Evolutionary conservation across 2,888 invertebrate species (phyloP), one percentile per base, ranked within the genome.

Genomic region (Catocala nupta): DNA sequence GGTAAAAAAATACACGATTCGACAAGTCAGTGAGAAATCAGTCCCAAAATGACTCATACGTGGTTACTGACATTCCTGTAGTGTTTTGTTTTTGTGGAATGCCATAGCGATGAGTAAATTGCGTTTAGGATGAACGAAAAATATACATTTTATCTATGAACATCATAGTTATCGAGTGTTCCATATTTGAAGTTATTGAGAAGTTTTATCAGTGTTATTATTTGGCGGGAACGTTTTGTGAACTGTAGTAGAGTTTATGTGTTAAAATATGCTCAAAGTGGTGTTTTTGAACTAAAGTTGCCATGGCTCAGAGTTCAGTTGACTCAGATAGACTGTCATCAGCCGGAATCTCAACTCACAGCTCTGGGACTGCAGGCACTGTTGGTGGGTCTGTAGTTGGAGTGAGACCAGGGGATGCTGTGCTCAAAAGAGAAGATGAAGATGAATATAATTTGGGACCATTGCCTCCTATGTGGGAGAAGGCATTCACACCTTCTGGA

Each of bases 401-500:
- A 56, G 94, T 93, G 0, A 89, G 94, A 74, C 87, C 85, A 49
- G 91, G 90, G 0, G 93, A 93, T 65, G 83, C 85, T 25, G 88
- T 84, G 8, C 86, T 82, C 6, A 94, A 94, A 72, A 85, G 90
- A 55, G 95, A 95, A 79, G 95, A 95, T 82, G 96, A 96, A 65
- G 96, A 96, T 72, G 96, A 96, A 72, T 97, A 97, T 85, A 97
- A 97, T 71, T 93, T 99, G 59, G 99, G 99, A 13, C 98, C 99
- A 0, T 92, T 99, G 73, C 99, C 99, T 61, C 95, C 96, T 5
- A 99, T 99, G 95, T 99, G 99, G 99, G 99, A 99, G 90, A 98
- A 99, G 87, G 99, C 99, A 5, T 99, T 97, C 86, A 99, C 99
- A 10, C 99, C 99, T 73, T 97, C 98, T 67, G 99, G 99, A 79